Evolutionary conservation across 2,888 invertebrate species (phyloP).

Genomic region (Rapana venosa): DNA sequence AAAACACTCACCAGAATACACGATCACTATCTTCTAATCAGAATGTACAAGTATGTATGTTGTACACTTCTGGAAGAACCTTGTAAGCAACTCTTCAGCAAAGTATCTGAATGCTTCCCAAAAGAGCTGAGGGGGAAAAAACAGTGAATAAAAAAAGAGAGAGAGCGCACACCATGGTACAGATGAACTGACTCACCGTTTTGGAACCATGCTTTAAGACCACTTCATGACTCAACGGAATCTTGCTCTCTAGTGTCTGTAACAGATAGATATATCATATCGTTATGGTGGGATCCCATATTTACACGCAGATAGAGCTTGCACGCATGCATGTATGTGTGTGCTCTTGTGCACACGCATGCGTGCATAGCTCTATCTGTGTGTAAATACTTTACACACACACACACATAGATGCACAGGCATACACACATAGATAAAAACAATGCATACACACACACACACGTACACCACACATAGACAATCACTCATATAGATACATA

Average conservation of each 20-base stretch:
- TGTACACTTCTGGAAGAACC: too few species aligned
- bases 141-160: too few species aligned
- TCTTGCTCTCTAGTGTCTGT: constrained; percentile 77
- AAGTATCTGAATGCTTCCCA: not conserved
- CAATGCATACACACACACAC: not conserved
- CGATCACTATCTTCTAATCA: too few species aligned
- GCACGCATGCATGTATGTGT: not conserved
- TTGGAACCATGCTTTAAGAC: constrained; percentile 92
- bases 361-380: too few species aligned
- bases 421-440: not conserved
- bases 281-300: not conserved
- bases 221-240: constrained; percentile 82
- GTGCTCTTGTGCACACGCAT: constrained; percentile 6
- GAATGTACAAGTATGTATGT: too few species aligned
- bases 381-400: not conserved
- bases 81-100: too few species aligned
- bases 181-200: constrained; percentile 83
- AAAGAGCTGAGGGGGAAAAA: not conserved
- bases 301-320: not conserved
- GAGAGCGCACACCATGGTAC: not conserved
- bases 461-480: not conserved
- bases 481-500: too few species aligned
- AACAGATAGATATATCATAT: constrained; percentile 47
- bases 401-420: not conserved
- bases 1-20: too few species aligned